These are phyloP conservation scores for Cremastinae sp. DNA, from an alignment of 2,888 invertebrate species.

Conservation along the genomic window DNA sequence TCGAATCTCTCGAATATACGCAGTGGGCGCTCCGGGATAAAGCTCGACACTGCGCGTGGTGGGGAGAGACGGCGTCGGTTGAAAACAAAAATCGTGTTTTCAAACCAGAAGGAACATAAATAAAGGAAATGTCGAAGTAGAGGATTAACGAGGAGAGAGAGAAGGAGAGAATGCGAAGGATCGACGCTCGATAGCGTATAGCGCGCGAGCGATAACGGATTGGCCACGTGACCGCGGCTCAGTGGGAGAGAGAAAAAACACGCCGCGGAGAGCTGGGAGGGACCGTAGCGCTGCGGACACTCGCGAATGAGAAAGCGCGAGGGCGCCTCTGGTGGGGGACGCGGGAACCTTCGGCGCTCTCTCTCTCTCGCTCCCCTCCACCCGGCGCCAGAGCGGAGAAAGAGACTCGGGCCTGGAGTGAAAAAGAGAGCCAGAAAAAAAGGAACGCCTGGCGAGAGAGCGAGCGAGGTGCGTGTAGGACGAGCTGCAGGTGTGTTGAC, in stretches of 20 bases:
- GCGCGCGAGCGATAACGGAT: neutral
- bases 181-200: neutral
- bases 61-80: slow-evolving; percentile 8
- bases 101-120: neutral
- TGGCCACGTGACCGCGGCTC: slow-evolving; percentile 53
- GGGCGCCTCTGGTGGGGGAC: slow-evolving; percentile 21
- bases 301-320: slow-evolving; percentile 47
- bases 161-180: neutral
- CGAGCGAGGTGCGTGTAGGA: slow-evolving; percentile 35
- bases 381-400: slow-evolving; percentile 33
- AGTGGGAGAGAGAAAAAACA: slow-evolving; percentile 24
- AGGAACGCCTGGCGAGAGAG: slow-evolving; percentile 32
- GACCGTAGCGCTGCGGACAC: slow-evolving; percentile 10
- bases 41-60: neutral
- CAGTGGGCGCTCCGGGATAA: slow-evolving; percentile 8
- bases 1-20: no score
- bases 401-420: slow-evolving; percentile 31
- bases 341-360: neutral
- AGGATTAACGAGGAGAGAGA: neutral
- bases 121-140: no score
- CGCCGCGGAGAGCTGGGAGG: neutral
- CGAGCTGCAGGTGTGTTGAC: slow-evolving; percentile 49
- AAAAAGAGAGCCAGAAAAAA: slow-evolving; percentile 25
- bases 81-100: neutral
- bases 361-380: slow-evolving; percentile 15